Base-by-base conservation (phyloP, 2,113 vertebrate genomes). In the Ariopsis seemanni region DNA sequence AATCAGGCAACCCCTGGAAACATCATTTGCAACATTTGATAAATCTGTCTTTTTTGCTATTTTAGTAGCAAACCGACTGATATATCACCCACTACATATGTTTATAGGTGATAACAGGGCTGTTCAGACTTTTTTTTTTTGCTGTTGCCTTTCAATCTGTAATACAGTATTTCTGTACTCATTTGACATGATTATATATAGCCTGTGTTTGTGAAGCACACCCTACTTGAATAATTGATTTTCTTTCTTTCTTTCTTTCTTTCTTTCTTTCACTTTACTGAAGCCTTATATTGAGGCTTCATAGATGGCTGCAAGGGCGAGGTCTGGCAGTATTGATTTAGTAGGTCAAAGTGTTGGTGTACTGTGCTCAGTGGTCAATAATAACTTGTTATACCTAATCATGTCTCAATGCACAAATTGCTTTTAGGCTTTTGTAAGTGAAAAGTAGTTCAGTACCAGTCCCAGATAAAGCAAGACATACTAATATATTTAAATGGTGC, bases 311-410 rank as follows among this genome's bases (percentile, higher is more conserved):
- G 88, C 79, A 69, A 71, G 85, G 84, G 75, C 42, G 84, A 79
- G 86, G 85, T 89, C 89, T 88, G 50, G 85, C 82, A 82, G 88
- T 82, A 88, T 91, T 89, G 83, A 92, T 93, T 88, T 87, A 90
- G 93, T 88, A 89, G 93, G 90, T 93, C 91, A 91, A 52, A 89
- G 89, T 90, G 89, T 91, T 88, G 88, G 72, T 50, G 90, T 58
- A 14, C 80, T 84, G 50, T 89, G 86, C 85, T 88, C 86, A 52
- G 50, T 81, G 71, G 79, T 85, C 50, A 57, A 86, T 85, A 81
- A 81, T 81, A 25, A 48, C 11, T 7, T 82, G 18, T 7, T 62
- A 25, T 89, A 82, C 84, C 55, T 80, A 53, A 50, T 79, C 82
- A n/a, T 82, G 42, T 86, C 88, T 89, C 83, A 89, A 91, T 86